Evolutionary conservation across 2,888 invertebrate genomes (phyloP), one percentile per base, ranked within the genome.

Genomic region (Drosophila koepferae): DNA sequence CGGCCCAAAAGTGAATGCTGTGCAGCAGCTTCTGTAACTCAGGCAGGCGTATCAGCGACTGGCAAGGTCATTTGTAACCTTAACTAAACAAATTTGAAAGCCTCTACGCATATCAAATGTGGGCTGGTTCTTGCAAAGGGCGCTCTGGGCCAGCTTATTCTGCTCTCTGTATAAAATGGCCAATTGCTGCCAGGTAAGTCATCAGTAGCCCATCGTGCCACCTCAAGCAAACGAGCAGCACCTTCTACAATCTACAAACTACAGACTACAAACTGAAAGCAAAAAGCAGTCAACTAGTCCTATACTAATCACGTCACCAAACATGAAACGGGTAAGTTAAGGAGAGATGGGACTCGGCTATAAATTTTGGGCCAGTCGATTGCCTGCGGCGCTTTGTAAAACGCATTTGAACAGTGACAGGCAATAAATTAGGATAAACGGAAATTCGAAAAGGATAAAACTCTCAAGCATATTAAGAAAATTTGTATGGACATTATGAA

Each of bases 31-130:
- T 63, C 63, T 54, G 53, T 23, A 43, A 51, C 53, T 44, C 64
- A 73, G 69, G 81, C 83, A 87, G 67, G 75, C 80, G 63, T 77
- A 79, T 78, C 71, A 78, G 40, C 63, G n/a, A 44, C 64, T 20
- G 23, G 56, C 73, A 91, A 91, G 91, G 91, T 90, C 89, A 88
- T 77, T 82, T 90, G 91, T 91, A 91, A 91, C 85, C 74, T 75
- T 86, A 91, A 82, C 89, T 85, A 79, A 81, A 81, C 79, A 83
- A 88, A 91, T 87, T 90, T 87, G 91, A 91, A 91, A 91, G 90
- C 83, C 74, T 64, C 74, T 43, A 63, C 56, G 74, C 86, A 74
- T 90, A 88, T 88, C 90, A 72, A 79, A 60, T 86, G 89, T 77
- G 79, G 69, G 71, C 89, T 71, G 74, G 77, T 81, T 86, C 82